Evolutionary conservation across 2,888 invertebrate genomes (phyloP), one percentile per base, ranked within the genome.

Genomic region (Aspidiotus rigidus): DNA sequence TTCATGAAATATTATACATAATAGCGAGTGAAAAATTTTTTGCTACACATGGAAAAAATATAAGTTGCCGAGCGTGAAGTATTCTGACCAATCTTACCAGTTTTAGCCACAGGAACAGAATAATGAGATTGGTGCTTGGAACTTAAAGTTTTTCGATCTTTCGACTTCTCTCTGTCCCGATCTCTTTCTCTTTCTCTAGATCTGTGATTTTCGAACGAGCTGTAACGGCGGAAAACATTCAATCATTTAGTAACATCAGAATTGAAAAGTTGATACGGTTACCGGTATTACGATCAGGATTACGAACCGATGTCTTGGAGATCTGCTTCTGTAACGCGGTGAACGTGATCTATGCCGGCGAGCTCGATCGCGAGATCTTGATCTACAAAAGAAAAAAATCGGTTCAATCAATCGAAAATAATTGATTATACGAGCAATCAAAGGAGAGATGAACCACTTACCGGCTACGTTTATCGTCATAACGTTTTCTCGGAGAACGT

Each of bases 401-500:
- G 55, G 53, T 69, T 7, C 62, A 57, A 13, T 7, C 41, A 11
- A 42, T 13, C 8, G 16, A 28, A 63, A 39, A 41, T 57, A 11
- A 15, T 15, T 57, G 10, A 15, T 15, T 41, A 1, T 17, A 64
- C 40, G 10, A 28, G 39, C 2, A 56, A 59, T 16, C 7, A 11
- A 40, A 60, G 44, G 44, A 15, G 16, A 42, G 10, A 44, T 44
- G 28, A 5, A 42, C n/a, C n/a, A 41, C 44, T 11, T 49, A 67
- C 67, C 67, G 59, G 67, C 67, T 67, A 15, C 67, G 44, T 39
- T 7, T 10, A 16, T 67, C 67, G 17, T 42, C 44, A 42, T 67
- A 60, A 49, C 67, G 16, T 59, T 60, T 67, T 67, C 80, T 75
- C 39, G 74, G 17, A 2, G 67, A 67, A 15, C 67, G 67, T 63